Base-by-base conservation (phyloP, 2,113 vertebrate genomes). In the Hystrix cristata region DNA sequence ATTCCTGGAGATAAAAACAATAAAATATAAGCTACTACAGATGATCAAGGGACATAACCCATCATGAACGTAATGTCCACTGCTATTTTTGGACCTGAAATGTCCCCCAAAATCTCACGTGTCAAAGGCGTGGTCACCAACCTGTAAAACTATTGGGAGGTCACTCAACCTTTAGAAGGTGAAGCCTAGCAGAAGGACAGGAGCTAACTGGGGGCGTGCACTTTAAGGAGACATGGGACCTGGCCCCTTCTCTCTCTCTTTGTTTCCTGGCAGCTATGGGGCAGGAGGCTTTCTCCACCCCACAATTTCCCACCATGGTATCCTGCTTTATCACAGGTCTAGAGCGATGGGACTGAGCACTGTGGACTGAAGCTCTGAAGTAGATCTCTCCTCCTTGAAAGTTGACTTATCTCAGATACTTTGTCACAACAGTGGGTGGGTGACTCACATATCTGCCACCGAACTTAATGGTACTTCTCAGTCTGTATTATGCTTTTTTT, bases 1-100 rank as follows among this genome's bases (percentile, higher is more conserved):
- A 95, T 72, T 87, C 81, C n/a, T 91, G 57, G 21, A 87, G 48
- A 64, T 81, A 48, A 81, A 92, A 87, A 43, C 21, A 82, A 62
- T 71, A 86, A 95, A 87, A 60, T 23, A 79, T 7, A 95, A 38
- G 10, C 9, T 57, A 74, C 38, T 55, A 87, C n/a, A 71, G n/a
- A 55, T 34, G 78, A 79, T 79, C 62, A 55, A 46, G 53, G 27
- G 3, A 69, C 55, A 87, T 29, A 83, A 27, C 46, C 19, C n/a
- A 71, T 38, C 67, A 38, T 71, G 67, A 71, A 71, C n/a, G 19
- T 38, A 71, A 71, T 71, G n/a, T n/a, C 67, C 16, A 15, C 67
- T 71, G 34, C 67, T 71, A 38, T 19, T 38, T 71, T 71, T 38
- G n/a, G 6, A 38, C 18, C 34, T 38, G 67, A 71, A 71, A 71